phyloP scores from a whole-genome alignment of 2,797 vertebrate species.

The Liparis tanakae region DNA sequence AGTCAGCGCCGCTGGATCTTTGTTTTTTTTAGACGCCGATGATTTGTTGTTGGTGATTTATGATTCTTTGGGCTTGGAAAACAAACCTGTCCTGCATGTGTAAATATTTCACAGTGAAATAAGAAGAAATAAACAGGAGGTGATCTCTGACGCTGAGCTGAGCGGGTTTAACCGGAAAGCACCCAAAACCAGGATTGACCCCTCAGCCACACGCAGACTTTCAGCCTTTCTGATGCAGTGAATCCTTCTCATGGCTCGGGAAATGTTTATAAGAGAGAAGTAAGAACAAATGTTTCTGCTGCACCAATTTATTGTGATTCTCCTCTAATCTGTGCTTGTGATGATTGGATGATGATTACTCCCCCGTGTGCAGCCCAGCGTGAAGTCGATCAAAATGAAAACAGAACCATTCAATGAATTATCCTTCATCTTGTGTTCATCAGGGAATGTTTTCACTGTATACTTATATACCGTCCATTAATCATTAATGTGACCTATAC shows the following conservation, averaged over 20 bases:
- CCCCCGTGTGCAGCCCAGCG: no score
- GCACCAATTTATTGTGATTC: neutral
- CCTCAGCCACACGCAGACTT: neutral
- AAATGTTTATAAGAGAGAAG: neutral
- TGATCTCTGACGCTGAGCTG: neutral
- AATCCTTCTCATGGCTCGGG: neutral
- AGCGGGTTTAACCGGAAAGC: slow-evolving; percentile 14
- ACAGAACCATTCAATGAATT: no score
- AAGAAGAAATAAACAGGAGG: neutral
- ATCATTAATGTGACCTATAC: neutral
- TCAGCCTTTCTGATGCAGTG: neutral
- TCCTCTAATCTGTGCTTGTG: slow-evolving; percentile 1
- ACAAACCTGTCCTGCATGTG: slow-evolving; percentile 43
- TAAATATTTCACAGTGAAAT: slow-evolving; percentile 45
- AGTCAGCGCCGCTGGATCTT: slow-evolving; percentile 38
- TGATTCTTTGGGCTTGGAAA: slow-evolving; percentile 42
- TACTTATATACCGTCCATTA: neutral
- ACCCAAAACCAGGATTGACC: neutral
- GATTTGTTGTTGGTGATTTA: slow-evolving; percentile 68
- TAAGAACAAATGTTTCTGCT: neutral
- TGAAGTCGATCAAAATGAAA: no score
- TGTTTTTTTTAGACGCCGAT: slow-evolving; percentile 37
- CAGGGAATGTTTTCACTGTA: no score
- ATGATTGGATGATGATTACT: neutral
- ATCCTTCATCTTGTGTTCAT: no score